Conservation (phyloP, 2,797 vertebrate species). For the Huso huso region DNA sequence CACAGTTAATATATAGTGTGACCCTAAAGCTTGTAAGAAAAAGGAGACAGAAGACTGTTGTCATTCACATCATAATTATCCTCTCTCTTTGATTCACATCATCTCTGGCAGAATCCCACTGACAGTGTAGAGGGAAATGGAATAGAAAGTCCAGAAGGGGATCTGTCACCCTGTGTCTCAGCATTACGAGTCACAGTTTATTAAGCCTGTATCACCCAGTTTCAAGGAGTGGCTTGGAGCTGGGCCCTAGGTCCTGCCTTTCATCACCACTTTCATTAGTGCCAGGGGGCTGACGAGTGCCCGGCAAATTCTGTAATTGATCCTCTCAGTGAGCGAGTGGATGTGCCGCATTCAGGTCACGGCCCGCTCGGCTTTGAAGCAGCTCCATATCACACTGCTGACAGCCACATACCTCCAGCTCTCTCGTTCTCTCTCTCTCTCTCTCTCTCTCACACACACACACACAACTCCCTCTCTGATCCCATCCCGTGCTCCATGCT, state of each 20-base stretch:
- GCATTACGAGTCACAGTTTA: neutral
- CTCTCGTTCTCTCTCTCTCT: slow-evolving; percentile 41
- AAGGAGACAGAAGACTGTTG: too few species aligned
- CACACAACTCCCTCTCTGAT: too few species aligned
- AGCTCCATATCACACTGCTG: slow-evolving; percentile 48
- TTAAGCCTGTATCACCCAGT: neutral
- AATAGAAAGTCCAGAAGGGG: too few species aligned
- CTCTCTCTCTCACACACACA: slow-evolving; percentile 22
- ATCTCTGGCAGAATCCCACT: too few species aligned
- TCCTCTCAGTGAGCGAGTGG: slow-evolving; percentile 48
- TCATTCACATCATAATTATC: too few species aligned
- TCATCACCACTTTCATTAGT: slow-evolving; percentile 61
- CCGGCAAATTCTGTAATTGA: slow-evolving; percentile 59
- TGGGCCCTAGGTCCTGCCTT: slow-evolving; percentile 52
- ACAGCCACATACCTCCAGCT: slow-evolving; percentile 47
- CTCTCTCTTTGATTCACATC: too few species aligned
- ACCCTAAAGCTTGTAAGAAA: too few species aligned
- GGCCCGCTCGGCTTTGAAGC: slow-evolving; percentile 56
- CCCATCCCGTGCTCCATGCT: too few species aligned
- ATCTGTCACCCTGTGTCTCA: too few species aligned
- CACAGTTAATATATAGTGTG: too few species aligned
- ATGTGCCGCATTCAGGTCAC: slow-evolving; percentile 55
- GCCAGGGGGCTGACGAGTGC: slow-evolving; percentile 43
- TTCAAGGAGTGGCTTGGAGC: slow-evolving; percentile 39
- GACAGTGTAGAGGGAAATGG: too few species aligned